Percentiles rank a stretch among this genome's conserved stretches.
phyloP scores from a whole-genome alignment of 1,140 invertebrate genomes.

The Myzus persicae region DNA sequence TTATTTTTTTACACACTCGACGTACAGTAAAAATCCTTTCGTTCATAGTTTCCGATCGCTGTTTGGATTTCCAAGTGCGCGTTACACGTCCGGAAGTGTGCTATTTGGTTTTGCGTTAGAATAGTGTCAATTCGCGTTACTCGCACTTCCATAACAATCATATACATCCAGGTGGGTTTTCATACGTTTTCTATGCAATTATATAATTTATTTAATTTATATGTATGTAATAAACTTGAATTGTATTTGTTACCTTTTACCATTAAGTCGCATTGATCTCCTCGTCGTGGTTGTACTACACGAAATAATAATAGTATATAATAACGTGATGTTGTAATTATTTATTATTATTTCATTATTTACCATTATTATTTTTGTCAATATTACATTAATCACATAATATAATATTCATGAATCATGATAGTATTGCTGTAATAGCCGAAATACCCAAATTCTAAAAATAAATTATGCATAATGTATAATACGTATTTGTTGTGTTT shows the following conservation, averaged over 20 bases:
- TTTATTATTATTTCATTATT: neutral
- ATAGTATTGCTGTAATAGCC: neutral
- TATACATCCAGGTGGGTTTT: neutral
- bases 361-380: neutral
- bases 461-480: neutral
- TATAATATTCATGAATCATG: neutral
- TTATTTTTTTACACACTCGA: neutral
- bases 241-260: too few species aligned
- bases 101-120: neutral
- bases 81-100: neutral
- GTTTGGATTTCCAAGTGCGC: neutral
- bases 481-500: neutral
- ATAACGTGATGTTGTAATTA: neutral
- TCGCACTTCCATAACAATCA: neutral
- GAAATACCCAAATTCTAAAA: slow-evolving; percentile 7
- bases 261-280: too few species aligned
- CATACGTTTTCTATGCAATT: neutral
- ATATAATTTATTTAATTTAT: too few species aligned
- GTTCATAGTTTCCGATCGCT: neutral
- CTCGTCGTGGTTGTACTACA: too few species aligned
- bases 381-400: neutral
- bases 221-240: too few species aligned
- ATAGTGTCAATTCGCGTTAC: neutral
- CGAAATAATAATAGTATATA: too few species aligned
- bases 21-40: neutral